Base-by-base conservation (phyloP, 2,888 invertebrate species). In the Vesta saturnalis region DNA sequence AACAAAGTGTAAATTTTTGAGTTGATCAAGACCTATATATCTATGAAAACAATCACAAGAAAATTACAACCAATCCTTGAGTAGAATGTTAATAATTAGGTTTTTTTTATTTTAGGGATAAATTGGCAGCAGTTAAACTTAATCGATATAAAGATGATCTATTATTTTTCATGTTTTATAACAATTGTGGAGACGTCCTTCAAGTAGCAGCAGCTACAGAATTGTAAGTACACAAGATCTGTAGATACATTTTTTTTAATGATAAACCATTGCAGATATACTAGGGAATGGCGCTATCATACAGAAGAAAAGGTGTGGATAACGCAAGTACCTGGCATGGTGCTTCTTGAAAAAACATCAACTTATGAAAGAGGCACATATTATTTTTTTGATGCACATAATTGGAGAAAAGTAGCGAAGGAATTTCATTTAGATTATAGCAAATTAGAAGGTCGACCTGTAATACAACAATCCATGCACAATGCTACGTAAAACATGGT, bases 261-360 rank as follows among this genome's bases (percentile, higher is more conserved):
- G 2, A 3, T n/a, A 39, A 39, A 2, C 8, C n/a, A n/a, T 39
- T 10, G 30, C 30, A 98, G 98, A 85, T 98, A 98, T 86, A 95
- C 92, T 86, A 91, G 99, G 83, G 99, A 99, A 83, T 99, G 99
- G 99, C 92, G 99, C 87, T 99, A 97, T 89, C 99, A 99, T 86
- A 98, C 94, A 89, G 97, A 97, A 84, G 99, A 99, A 85, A 95
- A 97, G 85, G 96, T 99, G 81, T 98, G 98, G 98, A 96, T 98
- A 85, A 98, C 97, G 79, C 94, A 97, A 85, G 96, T 96, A 80
- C 97, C 97, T 76, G 97, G 97, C 78, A 92, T 96, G 89, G 92
- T 94, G 77, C 93, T 96, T 82, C 90, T 94, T 78, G 96, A 99
- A 85, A 99, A 98, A 86, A 97, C 96, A 75, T 91, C 92, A 79